Percentiles rank a stretch among this genome's conserved stretches.
phyloP scores from a whole-genome alignment of 2,888 invertebrate species.

The Erynnis tages region DNA sequence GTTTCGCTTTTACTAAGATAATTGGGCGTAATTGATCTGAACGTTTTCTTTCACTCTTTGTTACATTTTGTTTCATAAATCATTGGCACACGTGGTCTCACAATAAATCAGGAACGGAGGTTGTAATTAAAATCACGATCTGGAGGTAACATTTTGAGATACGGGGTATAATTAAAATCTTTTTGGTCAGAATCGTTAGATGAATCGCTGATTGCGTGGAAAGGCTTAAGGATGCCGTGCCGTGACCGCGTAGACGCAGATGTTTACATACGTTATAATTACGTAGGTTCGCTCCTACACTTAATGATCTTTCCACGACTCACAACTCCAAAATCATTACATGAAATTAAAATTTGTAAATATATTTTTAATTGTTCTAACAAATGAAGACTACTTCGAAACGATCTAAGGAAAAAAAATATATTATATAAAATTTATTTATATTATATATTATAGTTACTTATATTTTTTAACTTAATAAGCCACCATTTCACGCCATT shows the following conservation, averaged over 20 bases:
- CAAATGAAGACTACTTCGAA: background rate
- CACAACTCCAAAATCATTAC: conserved; percentile 16
- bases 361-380: conserved; percentile 17
- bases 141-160: conserved; percentile 68
- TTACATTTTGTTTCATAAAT: conserved; percentile 51
- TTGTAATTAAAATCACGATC: conserved; percentile 75
- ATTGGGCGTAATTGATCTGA: conserved; percentile 13
- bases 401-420: background rate
- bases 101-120: conserved; percentile 68
- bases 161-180: conserved; percentile 71
- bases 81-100: conserved; percentile 60
- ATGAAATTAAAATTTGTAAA: conserved; percentile 20
- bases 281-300: conserved; percentile 42
- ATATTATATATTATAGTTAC: too few species aligned
- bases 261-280: conserved; percentile 69
- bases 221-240: conserved; percentile 51
- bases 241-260: conserved; percentile 68
- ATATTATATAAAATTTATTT: background rate
- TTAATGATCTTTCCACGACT: conserved; percentile 70
- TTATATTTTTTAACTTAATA: too few species aligned
- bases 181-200: conserved; percentile 69
- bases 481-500: too few species aligned
- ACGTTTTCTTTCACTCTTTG: conserved; percentile 11
- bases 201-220: conserved; percentile 70
- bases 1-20: conserved; percentile 14